phyloP scores from a whole-genome alignment of 2,113 vertebrate species.

The Bubo blakistoni region DNA sequence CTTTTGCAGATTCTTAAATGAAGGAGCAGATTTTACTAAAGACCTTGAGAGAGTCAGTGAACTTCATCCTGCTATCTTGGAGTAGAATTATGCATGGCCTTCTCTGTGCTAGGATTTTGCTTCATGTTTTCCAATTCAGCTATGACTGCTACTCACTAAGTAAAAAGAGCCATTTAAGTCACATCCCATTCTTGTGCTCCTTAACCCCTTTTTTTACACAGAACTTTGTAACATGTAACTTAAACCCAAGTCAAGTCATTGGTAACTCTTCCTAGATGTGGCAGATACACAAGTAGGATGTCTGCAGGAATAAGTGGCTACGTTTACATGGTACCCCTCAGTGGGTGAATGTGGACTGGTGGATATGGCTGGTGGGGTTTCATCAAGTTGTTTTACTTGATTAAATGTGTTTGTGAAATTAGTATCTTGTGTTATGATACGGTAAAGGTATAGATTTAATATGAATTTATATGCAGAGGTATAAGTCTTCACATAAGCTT shows the following conservation, averaged over 20 bases:
- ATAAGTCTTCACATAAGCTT: background rate
- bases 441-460: background rate
- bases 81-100: background rate
- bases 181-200: background rate
- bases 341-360: background rate
- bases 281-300: background rate
- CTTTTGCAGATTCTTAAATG: background rate
- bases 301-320: background rate
- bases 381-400: background rate
- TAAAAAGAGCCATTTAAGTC: background rate
- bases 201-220: background rate
- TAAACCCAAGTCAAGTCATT: accelerated
- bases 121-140: background rate
- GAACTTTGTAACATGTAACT: background rate
- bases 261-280: background rate
- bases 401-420: background rate
- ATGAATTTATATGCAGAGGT: background rate
- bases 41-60: background rate
- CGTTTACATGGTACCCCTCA: accelerated
- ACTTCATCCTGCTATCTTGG: background rate
- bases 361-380: background rate
- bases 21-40: background rate
- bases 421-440: background rate
- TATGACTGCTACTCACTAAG: background rate
- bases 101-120: background rate